Percentiles rank a stretch among this genome's conserved stretches.
phyloP scores from a whole-genome alignment of 2,797 vertebrate genomes.

The Poecilia velifera region DNA sequence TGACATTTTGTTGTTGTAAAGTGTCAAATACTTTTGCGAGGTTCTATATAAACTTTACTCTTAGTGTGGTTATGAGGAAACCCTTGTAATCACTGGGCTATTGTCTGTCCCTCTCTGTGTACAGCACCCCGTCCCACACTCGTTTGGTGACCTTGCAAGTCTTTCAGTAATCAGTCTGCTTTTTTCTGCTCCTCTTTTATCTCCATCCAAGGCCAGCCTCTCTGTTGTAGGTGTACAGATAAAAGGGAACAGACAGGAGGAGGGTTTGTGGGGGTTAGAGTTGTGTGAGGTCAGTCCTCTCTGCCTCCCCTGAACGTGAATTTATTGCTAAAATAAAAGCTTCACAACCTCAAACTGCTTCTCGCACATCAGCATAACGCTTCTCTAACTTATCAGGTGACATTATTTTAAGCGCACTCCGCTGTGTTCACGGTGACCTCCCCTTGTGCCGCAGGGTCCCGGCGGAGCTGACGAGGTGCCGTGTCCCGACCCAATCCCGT shows the following conservation, averaged over 20 bases:
- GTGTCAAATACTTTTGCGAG: background rate
- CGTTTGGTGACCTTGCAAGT: constrained; percentile 56
- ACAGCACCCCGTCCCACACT: constrained; percentile 32
- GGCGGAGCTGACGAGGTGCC: constrained; percentile 63
- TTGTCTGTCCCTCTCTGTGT: constrained; percentile 12
- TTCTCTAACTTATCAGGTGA: background rate
- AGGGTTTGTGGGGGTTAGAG: constrained; percentile 19
- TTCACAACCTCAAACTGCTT: constrained; percentile 13
- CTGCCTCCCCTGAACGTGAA: constrained; percentile 27
- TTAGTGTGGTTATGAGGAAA: background rate
- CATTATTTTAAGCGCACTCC: background rate
- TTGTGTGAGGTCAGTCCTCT: constrained; percentile 12
- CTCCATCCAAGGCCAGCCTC: constrained; percentile 51
- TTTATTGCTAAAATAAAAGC: constrained; percentile 10
- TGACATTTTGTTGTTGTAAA: background rate
- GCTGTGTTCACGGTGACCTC: constrained; percentile 13
- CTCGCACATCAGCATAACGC: background rate
- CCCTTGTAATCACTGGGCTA: background rate
- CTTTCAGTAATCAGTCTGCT: constrained; percentile 37
- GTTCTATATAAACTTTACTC: background rate
- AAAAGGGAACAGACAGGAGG: constrained; percentile 36
- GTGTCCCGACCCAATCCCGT: constrained; percentile 48
- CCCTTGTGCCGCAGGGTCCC: constrained; percentile 75
- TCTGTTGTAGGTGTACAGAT: constrained; percentile 51
- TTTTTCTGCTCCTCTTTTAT: constrained; percentile 46